Base-by-base conservation (phyloP, 2,797 vertebrate species). In the Oreochromis grahami region DNA sequence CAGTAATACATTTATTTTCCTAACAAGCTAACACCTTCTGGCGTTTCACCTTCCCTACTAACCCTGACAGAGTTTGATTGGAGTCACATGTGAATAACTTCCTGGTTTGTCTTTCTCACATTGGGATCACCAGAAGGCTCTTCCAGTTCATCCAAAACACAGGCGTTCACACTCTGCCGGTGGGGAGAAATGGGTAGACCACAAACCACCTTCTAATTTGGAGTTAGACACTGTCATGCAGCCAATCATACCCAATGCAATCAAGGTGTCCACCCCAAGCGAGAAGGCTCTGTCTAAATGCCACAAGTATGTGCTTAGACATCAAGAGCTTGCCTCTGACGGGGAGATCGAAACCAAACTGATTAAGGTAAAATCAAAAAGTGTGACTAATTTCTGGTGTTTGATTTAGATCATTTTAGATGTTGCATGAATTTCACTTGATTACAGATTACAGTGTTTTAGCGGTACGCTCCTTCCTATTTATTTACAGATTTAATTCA, bases 321-420 rank as follows among this genome's bases (percentile, higher is more conserved):
- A 99, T 92, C 98, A 99, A 95, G 98, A 99, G 96, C 94, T 99
- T 85, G 98, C 98, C 87, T 99, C 98, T 1, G 98, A 99, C 58
- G 98, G 98, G 81, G 98, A 99, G 96, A 97, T 99, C 83, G 97
- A 98, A 83, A 99, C 98, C 89, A 98, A 97, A 80, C 94, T 99
- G 19, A 98, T 99, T 85, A 99, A 99, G 98, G 98, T 99, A 97
- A 96, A 95, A 84, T 74, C 1, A 21, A 63, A 63, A 77, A 26
- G 0, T 41, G 4, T 78, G 1, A 72, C 32, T 58, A 34, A 78
- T 77, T 81, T 82, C 6, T 79, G 15, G 53, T 50, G 7, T 79
- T 8, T 70, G n/a, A 68, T n/a, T 63, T 43, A 7, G 32, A 77
- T 86, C 4, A 14, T 86, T 72, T 84, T 5, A 48, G 12, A 26